Evolutionary conservation across 2,888 invertebrate species (phyloP), one percentile per base, ranked within the genome.

Genomic region (Leptura quadrifasciata): DNA sequence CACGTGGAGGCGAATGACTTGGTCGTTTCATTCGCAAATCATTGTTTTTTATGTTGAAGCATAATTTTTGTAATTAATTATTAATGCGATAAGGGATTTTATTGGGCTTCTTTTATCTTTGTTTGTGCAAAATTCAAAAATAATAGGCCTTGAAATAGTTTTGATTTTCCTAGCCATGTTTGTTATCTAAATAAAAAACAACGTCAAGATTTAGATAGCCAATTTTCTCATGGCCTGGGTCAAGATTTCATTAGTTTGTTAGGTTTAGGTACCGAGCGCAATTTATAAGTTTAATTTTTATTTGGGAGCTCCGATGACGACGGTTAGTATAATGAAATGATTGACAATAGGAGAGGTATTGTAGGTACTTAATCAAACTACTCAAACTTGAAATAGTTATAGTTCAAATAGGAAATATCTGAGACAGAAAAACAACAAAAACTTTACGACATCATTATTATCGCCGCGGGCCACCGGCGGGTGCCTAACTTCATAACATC

Each of bases 1-100:
- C 89, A 89, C 89, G 89, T 89, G 89, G 89, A 88, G 89, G 89
- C 88, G 86, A 84, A 80, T 60, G 73, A 89, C 88, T 85, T 82
- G 69, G 87, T 87, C 80, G 81, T 87, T 86, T 84, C 80, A 68
- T 64, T 80, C 69, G 61, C 71, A 24, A 57, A 69, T 61, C 31
- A 57, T 77, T 74, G 76, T 78, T 78, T 79, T 79, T 77, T 63
- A 64, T 55, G 20, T 74, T 64, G 57, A 63, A 64, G 63, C 55
- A 63, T 65, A 52, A 60, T 69, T 55, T 75, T 72, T 75, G 64
- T 72, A 61, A 75, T 77, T 68, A 52, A 52, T 61, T 39, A 52
- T 63, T 57, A 63, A 71, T 71, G 64, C 61, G 60, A 61, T 58
- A 67, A 72, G 60, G 27, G 64, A 35, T 63, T 60, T 55, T 52